phyloP scores from a whole-genome alignment of 2,113 vertebrate species.

The Cochlearius cochlearius region DNA sequence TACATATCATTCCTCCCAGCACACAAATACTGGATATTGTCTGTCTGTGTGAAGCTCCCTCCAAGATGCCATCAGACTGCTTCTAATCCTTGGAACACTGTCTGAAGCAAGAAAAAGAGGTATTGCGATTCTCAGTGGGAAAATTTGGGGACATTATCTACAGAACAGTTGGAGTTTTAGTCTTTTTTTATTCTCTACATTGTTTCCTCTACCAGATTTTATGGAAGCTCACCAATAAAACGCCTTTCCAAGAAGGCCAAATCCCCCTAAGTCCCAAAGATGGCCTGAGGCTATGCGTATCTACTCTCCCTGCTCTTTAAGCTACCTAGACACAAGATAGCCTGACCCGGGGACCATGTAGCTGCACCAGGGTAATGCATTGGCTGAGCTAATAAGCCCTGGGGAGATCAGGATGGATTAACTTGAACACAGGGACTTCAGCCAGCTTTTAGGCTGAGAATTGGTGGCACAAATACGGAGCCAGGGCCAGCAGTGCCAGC shows the following conservation, averaged over 20 bases:
- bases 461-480: neutral
- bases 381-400: neutral
- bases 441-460: neutral
- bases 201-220: neutral
- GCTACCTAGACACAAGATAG: neutral
- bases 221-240: neutral
- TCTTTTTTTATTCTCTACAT: neutral
- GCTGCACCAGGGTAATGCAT: neutral
- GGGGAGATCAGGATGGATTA: neutral
- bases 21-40: conserved; percentile 39
- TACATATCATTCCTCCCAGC: conserved; percentile 20
- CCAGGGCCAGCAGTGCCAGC: neutral
- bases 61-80: conserved; percentile 7
- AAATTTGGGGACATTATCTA: neutral
- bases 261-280: neutral
- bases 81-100: neutral
- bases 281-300: neutral
- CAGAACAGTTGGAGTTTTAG: neutral
- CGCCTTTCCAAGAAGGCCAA: neutral
- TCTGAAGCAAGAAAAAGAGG: conserved; percentile 20
- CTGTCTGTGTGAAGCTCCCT: neutral
- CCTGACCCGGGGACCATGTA: neutral
- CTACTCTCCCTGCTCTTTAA: neutral
- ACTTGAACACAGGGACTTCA: neutral
- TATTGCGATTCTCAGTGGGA: neutral